Conservation (phyloP, 2,888 invertebrate genomes). For the Allygus modestus region DNA sequence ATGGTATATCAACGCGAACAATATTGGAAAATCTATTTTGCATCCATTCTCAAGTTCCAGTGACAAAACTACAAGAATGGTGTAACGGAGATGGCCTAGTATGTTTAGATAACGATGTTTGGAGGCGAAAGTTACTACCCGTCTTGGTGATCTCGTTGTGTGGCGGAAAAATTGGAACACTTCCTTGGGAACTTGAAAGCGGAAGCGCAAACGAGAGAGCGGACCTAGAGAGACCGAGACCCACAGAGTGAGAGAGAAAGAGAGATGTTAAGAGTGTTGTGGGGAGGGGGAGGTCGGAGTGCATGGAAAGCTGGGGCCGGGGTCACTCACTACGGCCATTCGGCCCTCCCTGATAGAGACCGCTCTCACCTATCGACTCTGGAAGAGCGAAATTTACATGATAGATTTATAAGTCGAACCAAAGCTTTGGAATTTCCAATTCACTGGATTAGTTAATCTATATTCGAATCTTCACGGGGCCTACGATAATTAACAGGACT, state of each 20-base stretch:
- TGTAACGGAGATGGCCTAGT: no score
- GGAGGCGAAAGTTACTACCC: not conserved
- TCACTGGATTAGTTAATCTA: no score
- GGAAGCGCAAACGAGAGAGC: constrained; percentile 25
- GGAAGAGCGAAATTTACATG: no score
- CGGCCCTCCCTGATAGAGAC: not conserved
- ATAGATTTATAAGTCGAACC: no score
- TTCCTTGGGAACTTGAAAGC: not conserved
- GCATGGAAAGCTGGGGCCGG: constrained; percentile 16
- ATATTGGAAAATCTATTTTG: no score
- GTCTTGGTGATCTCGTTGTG: not conserved
- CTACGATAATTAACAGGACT: no score
- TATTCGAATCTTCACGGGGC: no score
- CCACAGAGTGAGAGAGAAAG: not conserved
- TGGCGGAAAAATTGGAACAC: not conserved
- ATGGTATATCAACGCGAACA: no score
- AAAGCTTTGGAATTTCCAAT: no score
- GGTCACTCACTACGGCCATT: not conserved
- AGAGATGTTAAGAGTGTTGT: not conserved
- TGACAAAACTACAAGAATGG: no score
- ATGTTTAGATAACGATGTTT: not conserved
- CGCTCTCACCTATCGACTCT: not conserved
- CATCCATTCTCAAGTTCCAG: no score
- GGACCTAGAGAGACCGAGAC: not conserved
- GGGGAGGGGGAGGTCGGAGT: constrained; percentile 25